These are phyloP conservation scores for Forbesichthys papilliferus DNA, from an alignment of 2,113 vertebrate genomes.

Conservation along the genomic window DNA sequence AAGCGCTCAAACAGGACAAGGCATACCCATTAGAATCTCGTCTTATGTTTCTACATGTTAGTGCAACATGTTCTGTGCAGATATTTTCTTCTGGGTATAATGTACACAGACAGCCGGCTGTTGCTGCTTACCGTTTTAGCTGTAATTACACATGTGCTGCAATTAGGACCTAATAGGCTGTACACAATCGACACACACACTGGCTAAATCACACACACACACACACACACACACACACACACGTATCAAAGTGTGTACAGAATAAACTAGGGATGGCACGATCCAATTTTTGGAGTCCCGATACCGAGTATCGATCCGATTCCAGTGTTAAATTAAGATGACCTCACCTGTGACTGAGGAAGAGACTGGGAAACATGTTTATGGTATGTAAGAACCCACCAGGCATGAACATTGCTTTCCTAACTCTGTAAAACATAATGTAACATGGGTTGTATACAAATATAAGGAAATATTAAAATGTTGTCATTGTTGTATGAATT, in stretches of 20 bases:
- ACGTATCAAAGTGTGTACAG: background rate
- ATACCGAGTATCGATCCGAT: too few relatives aligned
- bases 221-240: background rate
- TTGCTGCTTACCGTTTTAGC: slow-evolving; percentile 26
- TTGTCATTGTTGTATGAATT: too few relatives aligned
- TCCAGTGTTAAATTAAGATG: too few relatives aligned
- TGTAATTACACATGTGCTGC: slow-evolving; percentile 66
- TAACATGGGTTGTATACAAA: too few relatives aligned
- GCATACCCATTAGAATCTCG: background rate
- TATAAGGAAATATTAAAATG: too few relatives aligned
- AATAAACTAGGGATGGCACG: background rate
- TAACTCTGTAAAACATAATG: too few relatives aligned
- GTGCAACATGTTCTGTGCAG: slow-evolving; percentile 30
- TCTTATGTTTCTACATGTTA: slow-evolving; percentile 7
- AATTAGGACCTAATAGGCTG: slow-evolving; percentile 67
- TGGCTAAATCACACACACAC: background rate
- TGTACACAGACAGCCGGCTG: slow-evolving; percentile 31
- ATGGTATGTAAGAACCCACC: too few relatives aligned
- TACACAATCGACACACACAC: slow-evolving; percentile 36
- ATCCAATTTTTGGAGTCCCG: too few relatives aligned
- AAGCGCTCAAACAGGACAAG: background rate
- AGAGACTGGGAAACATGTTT: too few relatives aligned
- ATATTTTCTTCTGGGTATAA: slow-evolving; percentile 26
- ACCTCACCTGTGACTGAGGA: too few relatives aligned
- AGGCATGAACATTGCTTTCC: too few relatives aligned